A percentile compares a stretch with the other conserved stretches of the same genome.
Evolutionary conservation across 2,113 vertebrate genomes (phyloP).

Genomic region (Penelope pileata): DNA sequence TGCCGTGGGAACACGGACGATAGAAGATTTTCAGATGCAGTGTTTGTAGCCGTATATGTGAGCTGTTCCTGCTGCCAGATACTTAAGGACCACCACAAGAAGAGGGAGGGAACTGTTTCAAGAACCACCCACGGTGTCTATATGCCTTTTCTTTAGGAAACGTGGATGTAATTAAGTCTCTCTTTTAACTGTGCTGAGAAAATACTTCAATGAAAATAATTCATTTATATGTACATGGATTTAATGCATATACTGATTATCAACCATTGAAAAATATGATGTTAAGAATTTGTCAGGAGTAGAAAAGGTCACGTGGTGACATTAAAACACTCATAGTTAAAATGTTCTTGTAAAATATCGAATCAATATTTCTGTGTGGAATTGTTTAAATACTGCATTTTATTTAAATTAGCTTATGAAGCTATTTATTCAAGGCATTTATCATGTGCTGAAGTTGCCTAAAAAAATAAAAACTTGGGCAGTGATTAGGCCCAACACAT

Average conservation of each 20-base stretch:
- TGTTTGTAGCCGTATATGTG: conserved; percentile 15
- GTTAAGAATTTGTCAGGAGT: not conserved
- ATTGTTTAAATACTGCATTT: not conserved
- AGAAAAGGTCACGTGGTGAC: conserved; percentile 1
- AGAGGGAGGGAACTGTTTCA: conserved; percentile 41
- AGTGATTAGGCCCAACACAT: not conserved
- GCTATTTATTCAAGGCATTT: conserved; percentile 37
- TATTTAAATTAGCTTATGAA: conserved; percentile 42
- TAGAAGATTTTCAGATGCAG: conserved; percentile 40
- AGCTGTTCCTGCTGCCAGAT: conserved; percentile 63
- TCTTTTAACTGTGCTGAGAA: conserved; percentile 59
- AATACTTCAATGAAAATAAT: conserved; percentile 34
- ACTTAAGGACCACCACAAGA: conserved; percentile 61
- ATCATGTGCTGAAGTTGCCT: conserved; percentile 15
- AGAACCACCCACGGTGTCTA: conserved; percentile 66
- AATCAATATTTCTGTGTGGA: conserved; percentile 13
- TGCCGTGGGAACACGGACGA: conserved; percentile 58
- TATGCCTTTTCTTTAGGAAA: conserved; percentile 64
- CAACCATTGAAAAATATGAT: not conserved
- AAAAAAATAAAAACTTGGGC: not conserved
- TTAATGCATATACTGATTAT: not conserved
- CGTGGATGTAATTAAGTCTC: conserved; percentile 62
- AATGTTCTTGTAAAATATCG: not conserved
- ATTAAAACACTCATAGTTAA: not conserved
- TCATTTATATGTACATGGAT: not conserved